A percentile compares a stretch with the other conserved stretches of the same genome.
phyloP scores from a whole-genome alignment of 2,113 vertebrate genomes.

The Proteles cristata region DNA sequence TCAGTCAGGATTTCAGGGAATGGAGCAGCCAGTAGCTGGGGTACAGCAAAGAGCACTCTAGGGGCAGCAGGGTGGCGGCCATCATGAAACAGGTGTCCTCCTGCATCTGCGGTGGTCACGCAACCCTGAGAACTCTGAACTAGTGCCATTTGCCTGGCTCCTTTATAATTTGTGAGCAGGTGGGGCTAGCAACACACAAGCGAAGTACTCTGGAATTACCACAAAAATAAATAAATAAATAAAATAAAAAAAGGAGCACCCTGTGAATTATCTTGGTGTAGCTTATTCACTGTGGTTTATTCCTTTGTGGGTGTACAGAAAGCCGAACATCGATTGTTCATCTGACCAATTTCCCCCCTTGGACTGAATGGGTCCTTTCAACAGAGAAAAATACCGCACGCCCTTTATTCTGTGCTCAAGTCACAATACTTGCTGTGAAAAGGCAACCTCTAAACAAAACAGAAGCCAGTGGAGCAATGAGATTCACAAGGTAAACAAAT shows the following conservation, averaged over 20 bases:
- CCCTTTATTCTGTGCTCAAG: background rate
- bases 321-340: background rate
- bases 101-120: background rate
- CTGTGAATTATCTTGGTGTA: background rate
- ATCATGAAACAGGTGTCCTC: background rate
- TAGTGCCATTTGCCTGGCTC: background rate
- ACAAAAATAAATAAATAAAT: too few species aligned
- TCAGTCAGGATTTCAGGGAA: background rate
- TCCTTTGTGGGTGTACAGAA: background rate
- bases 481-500: background rate
- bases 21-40: background rate
- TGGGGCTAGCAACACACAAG: background rate
- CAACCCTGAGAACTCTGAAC: background rate
- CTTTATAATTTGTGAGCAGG: background rate
- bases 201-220: background rate
- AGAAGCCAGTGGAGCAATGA: background rate
- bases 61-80: background rate
- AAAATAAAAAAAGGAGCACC: background rate
- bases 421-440: background rate
- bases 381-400: background rate
- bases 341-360: background rate
- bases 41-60: background rate
- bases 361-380: background rate
- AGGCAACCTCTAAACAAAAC: background rate
- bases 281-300: background rate